A percentile compares a stretch with the other conserved stretches of the same genome.
Evolutionary conservation across 1,140 invertebrate genomes (phyloP).

Genomic region (Drosophila obscura): DNA sequence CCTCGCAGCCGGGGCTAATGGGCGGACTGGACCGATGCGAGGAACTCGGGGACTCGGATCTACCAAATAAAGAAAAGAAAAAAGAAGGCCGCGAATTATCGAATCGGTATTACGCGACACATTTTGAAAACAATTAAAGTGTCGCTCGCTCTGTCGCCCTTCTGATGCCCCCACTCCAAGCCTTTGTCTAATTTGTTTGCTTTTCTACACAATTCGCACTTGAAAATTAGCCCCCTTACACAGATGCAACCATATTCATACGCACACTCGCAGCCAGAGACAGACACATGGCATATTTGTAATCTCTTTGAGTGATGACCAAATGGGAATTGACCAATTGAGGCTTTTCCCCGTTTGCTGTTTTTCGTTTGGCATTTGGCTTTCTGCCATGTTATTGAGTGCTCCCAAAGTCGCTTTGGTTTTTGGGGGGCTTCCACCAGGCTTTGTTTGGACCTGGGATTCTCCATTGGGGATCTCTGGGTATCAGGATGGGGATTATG

Average conservation of each 20-base stretch:
- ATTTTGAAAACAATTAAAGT: constrained; percentile 71
- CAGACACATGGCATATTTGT: constrained; percentile 64
- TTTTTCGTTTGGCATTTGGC: constrained; percentile 17
- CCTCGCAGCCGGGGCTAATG: constrained; percentile 83
- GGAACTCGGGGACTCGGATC: constrained; percentile 83
- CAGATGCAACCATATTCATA: background rate
- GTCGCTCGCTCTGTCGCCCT: constrained; percentile 3
- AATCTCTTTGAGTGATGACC: constrained; percentile 55
- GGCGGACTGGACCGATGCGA: constrained; percentile 83
- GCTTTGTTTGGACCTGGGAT: constrained; percentile 34
- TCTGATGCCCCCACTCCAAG: too few relatives aligned
- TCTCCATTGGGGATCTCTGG: too few relatives aligned
- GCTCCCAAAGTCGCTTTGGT: constrained; percentile 65
- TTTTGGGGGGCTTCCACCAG: constrained; percentile 44
- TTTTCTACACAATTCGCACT: constrained; percentile 55
- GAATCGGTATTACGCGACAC: constrained; percentile 51
- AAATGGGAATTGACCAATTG: constrained; percentile 58
- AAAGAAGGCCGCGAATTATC: constrained; percentile 5
- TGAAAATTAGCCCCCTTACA: constrained; percentile 41
- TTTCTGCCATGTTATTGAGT: constrained; percentile 72
- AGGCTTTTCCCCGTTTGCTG: constrained; percentile 16
- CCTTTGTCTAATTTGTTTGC: constrained; percentile 69
- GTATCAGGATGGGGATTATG: constrained; percentile 16
- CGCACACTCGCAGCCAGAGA: background rate
- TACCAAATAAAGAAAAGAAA: constrained; percentile 16